Conservation (phyloP, 2,113 vertebrate species). For the Leptodactylus fuscus region DNA sequence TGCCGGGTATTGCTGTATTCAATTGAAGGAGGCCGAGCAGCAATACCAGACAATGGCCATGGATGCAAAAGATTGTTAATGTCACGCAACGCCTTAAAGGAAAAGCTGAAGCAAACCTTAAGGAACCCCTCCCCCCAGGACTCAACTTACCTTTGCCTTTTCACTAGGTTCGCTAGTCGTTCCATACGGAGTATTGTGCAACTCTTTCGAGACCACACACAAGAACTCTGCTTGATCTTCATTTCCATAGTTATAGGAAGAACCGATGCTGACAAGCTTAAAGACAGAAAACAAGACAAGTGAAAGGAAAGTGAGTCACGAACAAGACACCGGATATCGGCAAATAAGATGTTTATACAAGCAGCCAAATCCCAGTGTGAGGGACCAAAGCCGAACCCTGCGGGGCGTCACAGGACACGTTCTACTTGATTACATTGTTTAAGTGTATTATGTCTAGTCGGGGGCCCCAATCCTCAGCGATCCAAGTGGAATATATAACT, state of each 20-base stretch:
- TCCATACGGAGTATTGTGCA: conserved; percentile 92
- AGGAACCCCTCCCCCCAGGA: not conserved
- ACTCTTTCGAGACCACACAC: conserved; percentile 97
- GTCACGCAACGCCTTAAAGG: no score
- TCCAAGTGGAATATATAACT: no score
- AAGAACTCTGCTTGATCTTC: conserved; percentile 99
- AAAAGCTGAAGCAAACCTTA: no score
- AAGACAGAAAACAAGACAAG: conserved; percentile 51
- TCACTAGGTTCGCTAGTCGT: conserved; percentile 93
- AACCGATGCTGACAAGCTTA: conserved; percentile 96
- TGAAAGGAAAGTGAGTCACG: conserved; percentile 45
- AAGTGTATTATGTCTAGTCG: not conserved
- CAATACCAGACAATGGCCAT: no score
- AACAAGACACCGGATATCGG: conserved; percentile 17
- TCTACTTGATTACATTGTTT: conserved; percentile 30
- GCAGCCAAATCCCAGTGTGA: conserved; percentile 5
- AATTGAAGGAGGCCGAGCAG: no score
- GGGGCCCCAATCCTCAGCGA: no score
- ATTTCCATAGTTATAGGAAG: conserved; percentile 98
- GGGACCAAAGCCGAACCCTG: conserved; percentile 66
- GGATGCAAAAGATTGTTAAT: no score
- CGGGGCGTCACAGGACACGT: conserved; percentile 27
- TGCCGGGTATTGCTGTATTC: no score
- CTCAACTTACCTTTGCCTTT: conserved; percentile 91
- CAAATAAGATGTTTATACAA: not conserved